Conservation (phyloP, 2,888 invertebrate species). For the Bellardia bayeri region DNA sequence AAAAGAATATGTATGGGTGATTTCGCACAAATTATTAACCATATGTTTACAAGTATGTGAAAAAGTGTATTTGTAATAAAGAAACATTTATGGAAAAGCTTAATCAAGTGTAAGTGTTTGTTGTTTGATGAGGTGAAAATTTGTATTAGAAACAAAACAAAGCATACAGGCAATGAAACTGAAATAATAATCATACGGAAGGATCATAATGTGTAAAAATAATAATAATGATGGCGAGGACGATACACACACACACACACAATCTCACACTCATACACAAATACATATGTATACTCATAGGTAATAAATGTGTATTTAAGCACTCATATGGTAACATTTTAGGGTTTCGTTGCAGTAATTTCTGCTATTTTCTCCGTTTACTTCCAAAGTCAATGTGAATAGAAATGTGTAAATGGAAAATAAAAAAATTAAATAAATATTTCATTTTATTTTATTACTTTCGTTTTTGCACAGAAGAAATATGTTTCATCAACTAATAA, state of each 20-base stretch:
- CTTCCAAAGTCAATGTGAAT: too few relatives aligned
- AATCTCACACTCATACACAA: not conserved
- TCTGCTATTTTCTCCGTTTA: too few relatives aligned
- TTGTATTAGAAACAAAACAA: slow-evolving; percentile 15
- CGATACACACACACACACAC: not conserved
- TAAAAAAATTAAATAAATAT: too few relatives aligned
- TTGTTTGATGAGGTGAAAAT: slow-evolving; percentile 57
- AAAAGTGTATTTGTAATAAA: not conserved
- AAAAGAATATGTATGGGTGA: not conserved
- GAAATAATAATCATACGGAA: not conserved
- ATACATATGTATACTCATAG: not conserved
- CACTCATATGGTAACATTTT: too few relatives aligned
- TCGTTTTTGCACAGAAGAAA: too few relatives aligned
- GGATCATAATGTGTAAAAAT: not conserved
- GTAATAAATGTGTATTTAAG: too few relatives aligned
- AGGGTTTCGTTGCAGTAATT: too few relatives aligned
- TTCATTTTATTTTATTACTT: too few relatives aligned
- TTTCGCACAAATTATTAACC: not conserved
- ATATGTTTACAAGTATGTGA: not conserved
- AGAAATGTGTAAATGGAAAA: too few relatives aligned
- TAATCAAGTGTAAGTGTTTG: slow-evolving; percentile 61
- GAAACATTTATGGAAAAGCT: slow-evolving; percentile 26
- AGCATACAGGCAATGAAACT: not conserved
- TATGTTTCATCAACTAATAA: too few relatives aligned
- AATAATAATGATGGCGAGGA: not conserved